Conservation (phyloP, 1,140 invertebrate genomes). For the Eriocheir sinensis region DNA sequence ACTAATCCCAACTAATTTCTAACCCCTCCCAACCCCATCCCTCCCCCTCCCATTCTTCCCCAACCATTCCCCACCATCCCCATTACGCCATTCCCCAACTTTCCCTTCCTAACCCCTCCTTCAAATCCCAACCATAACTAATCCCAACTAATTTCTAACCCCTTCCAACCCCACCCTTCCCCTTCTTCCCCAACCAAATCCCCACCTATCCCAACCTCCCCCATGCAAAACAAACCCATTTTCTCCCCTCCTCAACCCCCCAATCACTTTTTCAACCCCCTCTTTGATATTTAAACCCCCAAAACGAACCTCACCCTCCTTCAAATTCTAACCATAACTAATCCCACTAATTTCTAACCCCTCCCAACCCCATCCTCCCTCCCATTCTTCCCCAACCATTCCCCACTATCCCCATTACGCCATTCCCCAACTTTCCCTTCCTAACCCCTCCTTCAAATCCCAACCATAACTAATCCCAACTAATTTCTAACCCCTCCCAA, state of each 20-base stretch:
- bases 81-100: background rate
- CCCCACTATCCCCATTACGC: background rate
- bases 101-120: background rate
- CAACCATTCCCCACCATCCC: background rate
- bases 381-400: background rate
- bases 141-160: background rate
- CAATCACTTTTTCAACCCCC: background rate
- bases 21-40: background rate
- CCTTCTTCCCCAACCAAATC: background rate
- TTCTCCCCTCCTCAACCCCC: background rate
- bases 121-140: background rate
- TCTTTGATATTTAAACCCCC: background rate
- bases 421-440: background rate
- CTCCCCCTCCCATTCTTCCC: background rate
- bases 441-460: background rate
- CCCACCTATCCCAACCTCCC: background rate
- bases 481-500: background rate
- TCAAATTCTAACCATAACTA: background rate
- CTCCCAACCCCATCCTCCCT: background rate
- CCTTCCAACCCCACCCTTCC: background rate
- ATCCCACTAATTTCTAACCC: background rate
- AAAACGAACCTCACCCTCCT: background rate
- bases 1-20: background rate
- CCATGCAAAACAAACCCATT: too few relatives aligned
- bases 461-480: background rate